These are phyloP conservation scores for Catocala nupta DNA, from an alignment of 2,888 invertebrate species.

Conservation along the genomic window DNA sequence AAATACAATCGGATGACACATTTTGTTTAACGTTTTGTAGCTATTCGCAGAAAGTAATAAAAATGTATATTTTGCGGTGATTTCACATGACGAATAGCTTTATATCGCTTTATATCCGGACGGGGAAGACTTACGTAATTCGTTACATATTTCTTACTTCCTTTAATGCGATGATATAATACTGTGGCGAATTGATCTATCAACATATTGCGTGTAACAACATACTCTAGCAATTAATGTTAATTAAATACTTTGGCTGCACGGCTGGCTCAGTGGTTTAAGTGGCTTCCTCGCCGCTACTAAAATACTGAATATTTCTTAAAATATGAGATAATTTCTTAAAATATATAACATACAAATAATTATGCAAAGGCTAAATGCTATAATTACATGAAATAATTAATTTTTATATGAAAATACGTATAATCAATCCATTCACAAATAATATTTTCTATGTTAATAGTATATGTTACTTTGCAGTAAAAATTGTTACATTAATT, in stretches of 20 bases:
- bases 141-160: constrained; percentile 5
- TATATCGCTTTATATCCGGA: neutral
- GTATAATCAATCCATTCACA: too few relatives aligned
- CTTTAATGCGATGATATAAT: constrained; percentile 5
- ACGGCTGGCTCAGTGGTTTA: too few relatives aligned
- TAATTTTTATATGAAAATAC: too few relatives aligned
- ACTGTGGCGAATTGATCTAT: neutral
- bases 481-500: too few relatives aligned
- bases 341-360: too few relatives aligned
- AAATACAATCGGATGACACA: constrained; percentile 8
- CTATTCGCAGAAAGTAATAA: constrained; percentile 2
- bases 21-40: constrained; percentile 2
- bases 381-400: too few relatives aligned
- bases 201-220: neutral
- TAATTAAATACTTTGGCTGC: neutral
- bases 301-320: too few relatives aligned
- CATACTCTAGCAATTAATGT: neutral
- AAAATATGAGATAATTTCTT: too few relatives aligned
- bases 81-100: constrained; percentile 2
- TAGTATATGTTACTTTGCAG: too few relatives aligned
- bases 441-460: too few relatives aligned
- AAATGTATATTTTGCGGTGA: neutral
- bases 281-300: too few relatives aligned
- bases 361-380: too few relatives aligned
- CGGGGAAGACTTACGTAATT: neutral